Percentiles rank a stretch among this genome's conserved stretches.
phyloP scores from a whole-genome alignment of 2,888 invertebrate genomes.

The Perizoma flavofasciatum region DNA sequence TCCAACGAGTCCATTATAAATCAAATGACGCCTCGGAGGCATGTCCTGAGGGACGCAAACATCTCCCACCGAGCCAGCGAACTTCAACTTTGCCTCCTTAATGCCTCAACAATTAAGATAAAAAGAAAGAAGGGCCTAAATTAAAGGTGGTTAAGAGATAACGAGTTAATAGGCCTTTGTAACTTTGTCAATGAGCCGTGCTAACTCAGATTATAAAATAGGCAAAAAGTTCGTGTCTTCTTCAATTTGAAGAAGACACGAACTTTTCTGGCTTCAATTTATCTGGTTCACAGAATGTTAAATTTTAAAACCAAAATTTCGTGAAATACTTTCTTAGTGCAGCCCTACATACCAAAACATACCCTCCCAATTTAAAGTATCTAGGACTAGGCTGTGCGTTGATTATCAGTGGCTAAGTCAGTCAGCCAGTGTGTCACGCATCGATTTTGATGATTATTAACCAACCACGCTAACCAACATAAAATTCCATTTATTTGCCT shows the following conservation, averaged over 20 bases:
- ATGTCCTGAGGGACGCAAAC: constrained; percentile 80
- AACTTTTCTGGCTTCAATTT: constrained; percentile 22
- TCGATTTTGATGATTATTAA: too few species aligned
- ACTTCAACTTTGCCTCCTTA: constrained; percentile 80
- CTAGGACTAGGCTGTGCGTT: too few species aligned
- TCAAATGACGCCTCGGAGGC: constrained; percentile 82
- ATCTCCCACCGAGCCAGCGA: constrained; percentile 73
- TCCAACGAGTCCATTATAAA: constrained; percentile 84
- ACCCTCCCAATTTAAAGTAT: too few species aligned
- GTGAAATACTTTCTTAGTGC: too few species aligned
- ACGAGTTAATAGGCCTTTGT: constrained; percentile 77
- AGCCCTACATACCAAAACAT: too few species aligned
- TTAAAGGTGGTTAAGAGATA: constrained; percentile 83
- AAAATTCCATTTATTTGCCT: too few species aligned
- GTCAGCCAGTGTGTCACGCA: too few species aligned
- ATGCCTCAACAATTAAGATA: constrained; percentile 83
- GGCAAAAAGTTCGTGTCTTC: constrained; percentile 19
- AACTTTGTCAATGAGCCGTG: constrained; percentile 61
- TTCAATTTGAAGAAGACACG: constrained; percentile 13
- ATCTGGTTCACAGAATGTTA: constrained; percentile 5
- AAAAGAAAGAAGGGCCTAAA: constrained; percentile 81
- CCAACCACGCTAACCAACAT: too few species aligned
- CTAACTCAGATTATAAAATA: constrained; percentile 38
- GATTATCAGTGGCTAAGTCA: too few species aligned
- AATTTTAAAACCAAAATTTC: not conserved